phyloP scores from a whole-genome alignment of 2,797 vertebrate species.

The Oryzias dopingdopingensis region DNA sequence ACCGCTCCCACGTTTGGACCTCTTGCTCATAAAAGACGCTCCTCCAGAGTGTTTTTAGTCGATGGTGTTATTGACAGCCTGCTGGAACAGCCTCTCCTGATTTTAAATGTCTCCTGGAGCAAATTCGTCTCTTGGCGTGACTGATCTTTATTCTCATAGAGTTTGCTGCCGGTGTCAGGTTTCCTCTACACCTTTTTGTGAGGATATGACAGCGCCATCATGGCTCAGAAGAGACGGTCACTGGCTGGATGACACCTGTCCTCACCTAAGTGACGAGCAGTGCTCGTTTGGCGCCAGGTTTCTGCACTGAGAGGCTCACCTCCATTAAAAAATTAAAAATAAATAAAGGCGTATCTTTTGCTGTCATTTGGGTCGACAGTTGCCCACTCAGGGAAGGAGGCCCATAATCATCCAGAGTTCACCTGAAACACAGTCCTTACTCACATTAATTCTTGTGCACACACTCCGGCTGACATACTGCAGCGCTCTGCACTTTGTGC shows the following conservation, averaged over 20 bases:
- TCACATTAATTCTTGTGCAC: constrained; percentile 13
- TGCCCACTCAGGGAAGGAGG: constrained; percentile 32
- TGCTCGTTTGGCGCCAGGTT: constrained; percentile 28
- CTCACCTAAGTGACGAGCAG: constrained; percentile 20
- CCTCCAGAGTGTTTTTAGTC: constrained; percentile 17
- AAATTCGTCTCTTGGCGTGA: background rate
- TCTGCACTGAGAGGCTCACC: constrained; percentile 26
- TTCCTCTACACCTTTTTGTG: constrained; percentile 7
- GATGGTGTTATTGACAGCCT: too few species aligned
- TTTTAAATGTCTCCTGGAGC: too few species aligned
- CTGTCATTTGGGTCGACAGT: constrained; percentile 34
- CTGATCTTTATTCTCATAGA: constrained; percentile 7
- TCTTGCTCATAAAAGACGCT: constrained; percentile 14
- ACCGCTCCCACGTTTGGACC: constrained; percentile 5
- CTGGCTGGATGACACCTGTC: constrained; percentile 26
- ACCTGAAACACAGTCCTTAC: constrained; percentile 32
- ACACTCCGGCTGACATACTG: constrained; percentile 49
- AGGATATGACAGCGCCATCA: constrained; percentile 9
- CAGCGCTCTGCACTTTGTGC: constrained; percentile 50
- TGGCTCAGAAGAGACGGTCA: constrained; percentile 9
- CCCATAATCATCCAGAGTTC: constrained; percentile 56
- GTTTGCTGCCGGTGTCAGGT: constrained; percentile 2
- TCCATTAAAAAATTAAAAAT: background rate
- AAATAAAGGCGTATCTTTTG: background rate
- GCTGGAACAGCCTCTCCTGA: too few species aligned